Percentiles rank a stretch among this genome's conserved stretches.
Conservation (phyloP, 2,113 vertebrate genomes). For the Calyptomena viridis region DNA sequence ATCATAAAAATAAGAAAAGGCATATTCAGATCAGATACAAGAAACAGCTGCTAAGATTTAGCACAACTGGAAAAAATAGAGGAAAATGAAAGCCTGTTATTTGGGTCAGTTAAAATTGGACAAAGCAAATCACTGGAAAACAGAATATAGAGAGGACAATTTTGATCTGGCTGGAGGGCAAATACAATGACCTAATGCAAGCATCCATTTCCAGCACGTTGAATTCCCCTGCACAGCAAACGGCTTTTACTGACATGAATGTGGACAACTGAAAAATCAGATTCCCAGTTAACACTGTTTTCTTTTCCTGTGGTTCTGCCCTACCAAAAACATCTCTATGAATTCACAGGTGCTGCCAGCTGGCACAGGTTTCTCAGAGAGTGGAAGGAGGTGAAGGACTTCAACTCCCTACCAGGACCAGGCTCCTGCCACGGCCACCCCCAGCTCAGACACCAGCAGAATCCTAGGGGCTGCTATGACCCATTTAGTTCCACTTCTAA, state of each 20-base stretch:
- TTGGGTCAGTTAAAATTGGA: constrained; percentile 25
- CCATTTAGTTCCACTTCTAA: background rate
- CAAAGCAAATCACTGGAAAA: constrained; percentile 1
- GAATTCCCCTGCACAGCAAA: background rate
- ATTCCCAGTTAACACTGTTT: background rate
- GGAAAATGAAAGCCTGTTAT: background rate
- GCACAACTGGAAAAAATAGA: background rate
- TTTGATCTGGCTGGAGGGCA: background rate
- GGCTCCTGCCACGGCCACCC: background rate
- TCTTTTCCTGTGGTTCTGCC: background rate
- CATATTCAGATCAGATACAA: background rate
- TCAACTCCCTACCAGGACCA: background rate
- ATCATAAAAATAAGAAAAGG: background rate
- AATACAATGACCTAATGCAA: background rate
- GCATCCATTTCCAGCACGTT: background rate
- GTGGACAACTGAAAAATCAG: background rate
- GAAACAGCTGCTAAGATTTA: background rate
- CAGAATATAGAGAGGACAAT: background rate
- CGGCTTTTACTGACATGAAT: background rate
- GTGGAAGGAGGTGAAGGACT: background rate
- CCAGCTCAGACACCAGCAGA: accelerated
- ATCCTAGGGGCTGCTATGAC: background rate
- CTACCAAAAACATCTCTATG: background rate
- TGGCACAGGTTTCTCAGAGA: background rate
- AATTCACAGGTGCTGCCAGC: background rate